phyloP scores from a whole-genome alignment of 2,797 vertebrate genomes.

The Orestias chungarensis region DNA sequence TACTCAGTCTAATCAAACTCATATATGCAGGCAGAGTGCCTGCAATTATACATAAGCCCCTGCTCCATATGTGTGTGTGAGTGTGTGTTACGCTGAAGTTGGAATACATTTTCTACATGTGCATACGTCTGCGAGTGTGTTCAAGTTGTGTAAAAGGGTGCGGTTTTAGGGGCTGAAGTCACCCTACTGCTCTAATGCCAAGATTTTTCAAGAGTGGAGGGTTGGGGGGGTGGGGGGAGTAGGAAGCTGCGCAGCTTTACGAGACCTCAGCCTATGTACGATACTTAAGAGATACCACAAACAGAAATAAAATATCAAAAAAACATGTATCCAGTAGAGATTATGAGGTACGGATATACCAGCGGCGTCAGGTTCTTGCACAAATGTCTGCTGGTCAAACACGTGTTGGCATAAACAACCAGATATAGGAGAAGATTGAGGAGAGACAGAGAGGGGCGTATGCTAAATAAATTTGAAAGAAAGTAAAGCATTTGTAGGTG shows the following conservation, averaged over 20 bases:
- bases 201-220: slow-evolving; percentile 55
- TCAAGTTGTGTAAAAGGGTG: slow-evolving; percentile 49
- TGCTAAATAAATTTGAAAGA: slow-evolving; percentile 50
- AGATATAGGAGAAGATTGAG: slow-evolving; percentile 15
- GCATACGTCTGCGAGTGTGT: slow-evolving; percentile 35
- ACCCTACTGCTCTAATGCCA: slow-evolving; percentile 68
- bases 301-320: slow-evolving; percentile 23
- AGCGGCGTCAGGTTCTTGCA: slow-evolving; percentile 15
- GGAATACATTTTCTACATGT: slow-evolving; percentile 41
- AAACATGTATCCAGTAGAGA: neutral
- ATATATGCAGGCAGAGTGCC: slow-evolving; percentile 78
- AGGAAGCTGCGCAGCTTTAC: slow-evolving; percentile 71
- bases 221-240: slow-evolving; percentile 37
- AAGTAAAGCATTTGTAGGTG: slow-evolving; percentile 66
- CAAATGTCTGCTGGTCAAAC: slow-evolving; percentile 51
- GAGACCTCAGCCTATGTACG: slow-evolving; percentile 75
- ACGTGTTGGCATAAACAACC: slow-evolving; percentile 49
- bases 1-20: slow-evolving; percentile 78
- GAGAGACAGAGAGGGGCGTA: slow-evolving; percentile 20
- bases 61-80: slow-evolving; percentile 61
- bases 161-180: slow-evolving; percentile 75
- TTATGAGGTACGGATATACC: slow-evolving; percentile 9
- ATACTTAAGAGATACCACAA: slow-evolving; percentile 69
- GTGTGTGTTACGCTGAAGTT: slow-evolving; percentile 34
- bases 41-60: slow-evolving; percentile 77